Percentiles rank a stretch among this genome's conserved stretches.
Evolutionary conservation across 2,888 invertebrate species (phyloP).

Genomic region (Helleia helle): DNA sequence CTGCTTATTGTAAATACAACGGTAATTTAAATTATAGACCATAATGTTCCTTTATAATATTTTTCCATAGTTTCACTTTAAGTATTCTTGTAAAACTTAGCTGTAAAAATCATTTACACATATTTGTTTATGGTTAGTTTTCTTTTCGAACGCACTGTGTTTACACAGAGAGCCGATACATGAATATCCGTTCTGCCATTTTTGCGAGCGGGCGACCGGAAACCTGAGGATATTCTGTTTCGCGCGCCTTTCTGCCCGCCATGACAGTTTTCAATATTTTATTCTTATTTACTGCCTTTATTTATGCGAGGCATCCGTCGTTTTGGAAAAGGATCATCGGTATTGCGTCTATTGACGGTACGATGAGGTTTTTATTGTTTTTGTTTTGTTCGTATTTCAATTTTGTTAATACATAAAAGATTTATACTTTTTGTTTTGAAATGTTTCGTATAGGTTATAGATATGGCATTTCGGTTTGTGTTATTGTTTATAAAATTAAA

Average conservation of each 20-base stretch:
- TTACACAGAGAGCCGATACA: slow-evolving; percentile 44
- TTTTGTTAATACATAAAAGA: not conserved
- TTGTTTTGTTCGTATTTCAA: slow-evolving; percentile 1
- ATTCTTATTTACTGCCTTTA: slow-evolving; percentile 71
- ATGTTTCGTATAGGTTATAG: no score
- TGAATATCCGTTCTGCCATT: slow-evolving; percentile 68
- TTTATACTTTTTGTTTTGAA: not conserved
- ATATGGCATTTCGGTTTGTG: no score
- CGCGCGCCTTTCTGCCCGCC: slow-evolving; percentile 62
- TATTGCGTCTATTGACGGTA: slow-evolving; percentile 12
- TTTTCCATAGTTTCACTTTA: no score
- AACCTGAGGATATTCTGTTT: slow-evolving; percentile 67
- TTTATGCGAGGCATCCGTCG: slow-evolving; percentile 64
- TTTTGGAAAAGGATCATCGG: slow-evolving; percentile 14
- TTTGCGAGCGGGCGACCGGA: slow-evolving; percentile 64
- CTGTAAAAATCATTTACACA: no score
- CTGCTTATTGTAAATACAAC: no score
- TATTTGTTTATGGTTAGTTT: no score
- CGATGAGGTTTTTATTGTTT: slow-evolving; percentile 7
- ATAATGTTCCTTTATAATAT: no score
- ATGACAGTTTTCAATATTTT: slow-evolving; percentile 72
- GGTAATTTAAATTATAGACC: no score
- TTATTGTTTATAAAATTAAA: no score
- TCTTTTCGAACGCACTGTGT: slow-evolving; percentile 21
- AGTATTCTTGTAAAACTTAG: no score